Conservation (phyloP, 2,888 invertebrate species). For the Drosophila kanekoi region DNA sequence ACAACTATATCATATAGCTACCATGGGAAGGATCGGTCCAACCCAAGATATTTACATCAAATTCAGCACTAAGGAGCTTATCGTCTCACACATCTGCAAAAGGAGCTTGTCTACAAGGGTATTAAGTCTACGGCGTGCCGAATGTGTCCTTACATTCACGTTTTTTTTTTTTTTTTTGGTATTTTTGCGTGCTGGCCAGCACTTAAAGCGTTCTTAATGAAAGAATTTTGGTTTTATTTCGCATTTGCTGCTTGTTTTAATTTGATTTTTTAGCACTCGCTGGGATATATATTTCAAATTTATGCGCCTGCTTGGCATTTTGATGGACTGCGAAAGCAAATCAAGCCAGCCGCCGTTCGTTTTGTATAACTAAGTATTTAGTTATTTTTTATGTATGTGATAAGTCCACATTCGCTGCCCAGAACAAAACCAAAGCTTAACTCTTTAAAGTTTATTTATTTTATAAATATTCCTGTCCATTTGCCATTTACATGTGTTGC, state of each 20-base stretch:
- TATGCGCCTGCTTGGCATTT: conserved; percentile 53
- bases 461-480: conserved; percentile 78
- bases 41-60: too few species aligned
- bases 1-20: too few species aligned
- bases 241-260: conserved; percentile 64
- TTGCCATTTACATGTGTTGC: conserved; percentile 69
- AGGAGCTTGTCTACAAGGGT: too few species aligned
- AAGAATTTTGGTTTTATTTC: conserved; percentile 69
- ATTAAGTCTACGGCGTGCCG: too few species aligned
- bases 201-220: conserved; percentile 72
- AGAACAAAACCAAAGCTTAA: conserved; percentile 38
- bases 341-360: conserved; percentile 16
- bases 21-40: too few species aligned
- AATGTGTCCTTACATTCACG: too few species aligned
- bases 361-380: conserved; percentile 37
- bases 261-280: conserved; percentile 69
- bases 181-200: conserved; percentile 71
- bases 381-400: conserved; percentile 1
- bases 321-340: conserved; percentile 35
- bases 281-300: conserved; percentile 61
- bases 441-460: conserved; percentile 67
- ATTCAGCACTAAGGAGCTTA: too few species aligned
- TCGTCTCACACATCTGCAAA: too few species aligned
- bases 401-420: not conserved
- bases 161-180: conserved; percentile 33